Conservation (phyloP, 2,797 vertebrate genomes). For the Hydrophis major region DNA sequence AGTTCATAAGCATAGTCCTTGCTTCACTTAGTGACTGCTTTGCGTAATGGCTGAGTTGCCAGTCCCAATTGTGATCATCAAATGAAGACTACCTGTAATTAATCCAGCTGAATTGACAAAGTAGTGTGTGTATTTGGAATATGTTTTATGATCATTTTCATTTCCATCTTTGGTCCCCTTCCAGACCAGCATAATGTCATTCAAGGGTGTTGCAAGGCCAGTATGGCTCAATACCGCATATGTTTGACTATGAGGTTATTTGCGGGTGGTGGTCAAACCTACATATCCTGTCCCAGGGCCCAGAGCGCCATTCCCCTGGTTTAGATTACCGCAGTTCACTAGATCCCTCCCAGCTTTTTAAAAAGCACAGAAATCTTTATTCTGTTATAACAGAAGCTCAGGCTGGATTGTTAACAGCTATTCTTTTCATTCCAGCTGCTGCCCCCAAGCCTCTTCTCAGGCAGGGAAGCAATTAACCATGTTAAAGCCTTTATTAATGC, state of each 20-base stretch:
- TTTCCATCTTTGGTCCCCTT: not conserved
- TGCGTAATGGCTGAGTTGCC: not conserved
- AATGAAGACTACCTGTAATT: not conserved
- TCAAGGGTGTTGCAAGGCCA: not conserved
- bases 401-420: constrained; percentile 15
- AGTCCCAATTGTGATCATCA: not conserved
- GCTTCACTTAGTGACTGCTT: not conserved
- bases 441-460: constrained; percentile 19
- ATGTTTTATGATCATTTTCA: not conserved
- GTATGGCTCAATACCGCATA: not conserved
- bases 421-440: not conserved
- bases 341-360: not conserved
- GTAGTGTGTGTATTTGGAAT: not conserved
- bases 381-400: not conserved
- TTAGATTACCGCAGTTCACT: not conserved
- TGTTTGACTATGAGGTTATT: not conserved
- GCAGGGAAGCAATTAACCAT: constrained; percentile 32
- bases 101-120: not conserved
- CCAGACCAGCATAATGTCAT: not conserved
- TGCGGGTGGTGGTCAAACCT: not conserved
- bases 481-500: constrained; percentile 37
- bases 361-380: not conserved
- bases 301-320: not conserved
- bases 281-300: not conserved
- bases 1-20: not conserved